A percentile compares a stretch with the other conserved stretches of the same genome.
phyloP scores from a whole-genome alignment of 2,797 vertebrate species.

The Rhincodon typus region DNA sequence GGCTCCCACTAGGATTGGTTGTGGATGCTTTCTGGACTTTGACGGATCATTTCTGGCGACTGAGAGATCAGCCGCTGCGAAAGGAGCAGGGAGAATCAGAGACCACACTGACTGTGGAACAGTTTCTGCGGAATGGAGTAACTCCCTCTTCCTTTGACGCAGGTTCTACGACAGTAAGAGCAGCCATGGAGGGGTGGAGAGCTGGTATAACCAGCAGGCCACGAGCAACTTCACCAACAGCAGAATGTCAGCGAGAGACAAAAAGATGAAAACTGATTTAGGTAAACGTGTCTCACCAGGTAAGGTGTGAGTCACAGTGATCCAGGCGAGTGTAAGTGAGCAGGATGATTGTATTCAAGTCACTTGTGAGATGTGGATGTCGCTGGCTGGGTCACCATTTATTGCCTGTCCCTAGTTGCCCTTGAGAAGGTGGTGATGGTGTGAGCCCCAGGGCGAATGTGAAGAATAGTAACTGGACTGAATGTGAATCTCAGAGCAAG shows the following conservation, averaged over 20 bases:
- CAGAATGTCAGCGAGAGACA: conserved; percentile 68
- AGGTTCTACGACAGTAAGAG: conserved; percentile 72
- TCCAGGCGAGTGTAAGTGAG: too few relatives aligned
- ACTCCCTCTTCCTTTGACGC: neutral
- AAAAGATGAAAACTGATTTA: conserved; percentile 42
- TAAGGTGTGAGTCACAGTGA: neutral
- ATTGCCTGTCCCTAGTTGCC: too few relatives aligned
- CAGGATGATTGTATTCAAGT: too few relatives aligned
- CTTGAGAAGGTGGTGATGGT: too few relatives aligned
- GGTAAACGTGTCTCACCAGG: neutral
- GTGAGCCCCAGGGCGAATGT: too few relatives aligned
- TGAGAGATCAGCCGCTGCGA: neutral
- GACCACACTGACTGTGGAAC: neutral
- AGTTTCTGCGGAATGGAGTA: neutral
- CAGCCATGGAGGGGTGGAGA: conserved; percentile 57
- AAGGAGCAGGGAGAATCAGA: neutral
- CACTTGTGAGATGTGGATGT: too few relatives aligned
- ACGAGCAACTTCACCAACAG: conserved; percentile 69
- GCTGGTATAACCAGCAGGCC: conserved; percentile 61
- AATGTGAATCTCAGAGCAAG: too few relatives aligned
- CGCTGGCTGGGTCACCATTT: too few relatives aligned
- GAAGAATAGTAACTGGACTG: too few relatives aligned
- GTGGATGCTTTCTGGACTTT: too few relatives aligned
- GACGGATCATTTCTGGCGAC: neutral
- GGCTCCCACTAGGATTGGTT: too few relatives aligned